Conservation (phyloP, 2,888 invertebrate species). For the Blera fallax region DNA sequence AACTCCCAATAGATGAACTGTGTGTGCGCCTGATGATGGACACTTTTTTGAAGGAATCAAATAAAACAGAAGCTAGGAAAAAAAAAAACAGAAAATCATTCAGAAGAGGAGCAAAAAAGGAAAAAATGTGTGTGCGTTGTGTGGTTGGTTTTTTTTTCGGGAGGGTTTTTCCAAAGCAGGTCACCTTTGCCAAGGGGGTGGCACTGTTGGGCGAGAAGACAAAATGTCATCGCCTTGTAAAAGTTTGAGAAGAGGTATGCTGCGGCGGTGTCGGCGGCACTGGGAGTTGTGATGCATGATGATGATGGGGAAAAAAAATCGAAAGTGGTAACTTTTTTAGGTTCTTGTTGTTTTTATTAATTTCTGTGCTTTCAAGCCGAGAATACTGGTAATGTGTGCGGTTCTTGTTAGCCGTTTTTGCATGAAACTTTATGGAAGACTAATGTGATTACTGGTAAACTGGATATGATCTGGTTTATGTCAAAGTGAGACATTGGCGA, state of each 20-base stretch:
- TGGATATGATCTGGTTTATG: conserved; percentile 33
- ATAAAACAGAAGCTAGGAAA: conserved; percentile 67
- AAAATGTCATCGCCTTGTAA: conserved; percentile 30
- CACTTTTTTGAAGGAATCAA: conserved; percentile 52
- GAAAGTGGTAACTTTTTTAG: conserved; percentile 40
- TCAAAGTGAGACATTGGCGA: conserved; percentile 25
- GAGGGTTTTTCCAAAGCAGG: conserved; percentile 46
- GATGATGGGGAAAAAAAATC: conserved; percentile 42
- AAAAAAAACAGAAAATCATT: conserved; percentile 54
- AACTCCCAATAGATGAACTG: conserved; percentile 59
- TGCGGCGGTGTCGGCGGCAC: neutral
- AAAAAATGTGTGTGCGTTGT: conserved; percentile 26
- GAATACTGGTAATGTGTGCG: neutral
- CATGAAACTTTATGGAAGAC: neutral
- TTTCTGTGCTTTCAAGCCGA: conserved; percentile 33
- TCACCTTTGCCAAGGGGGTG: conserved; percentile 49
- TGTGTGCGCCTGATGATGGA: conserved; percentile 59
- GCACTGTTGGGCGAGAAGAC: neutral
- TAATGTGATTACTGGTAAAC: conserved; percentile 28
- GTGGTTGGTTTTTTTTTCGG: conserved; percentile 17
- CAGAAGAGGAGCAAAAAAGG: conserved; percentile 34
- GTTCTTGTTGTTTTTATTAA: conserved; percentile 40
- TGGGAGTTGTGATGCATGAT: conserved; percentile 1
- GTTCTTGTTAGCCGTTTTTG: neutral
- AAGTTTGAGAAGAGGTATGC: neutral